Conservation (phyloP, 2,797 vertebrate species). For the Lophius americanus region DNA sequence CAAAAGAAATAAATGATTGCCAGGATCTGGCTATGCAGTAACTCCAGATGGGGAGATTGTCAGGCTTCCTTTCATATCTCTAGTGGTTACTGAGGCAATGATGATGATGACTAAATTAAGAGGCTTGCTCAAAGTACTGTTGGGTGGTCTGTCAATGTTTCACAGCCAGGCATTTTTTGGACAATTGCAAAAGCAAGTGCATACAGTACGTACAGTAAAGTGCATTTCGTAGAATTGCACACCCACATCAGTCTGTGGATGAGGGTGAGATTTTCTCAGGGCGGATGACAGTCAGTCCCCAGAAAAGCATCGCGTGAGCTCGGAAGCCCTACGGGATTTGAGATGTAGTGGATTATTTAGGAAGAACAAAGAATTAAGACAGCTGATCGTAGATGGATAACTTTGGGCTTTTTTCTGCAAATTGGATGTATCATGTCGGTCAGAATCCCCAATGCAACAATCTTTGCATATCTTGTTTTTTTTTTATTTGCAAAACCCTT, state of each 20-base stretch:
- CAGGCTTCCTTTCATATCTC: constrained; percentile 58
- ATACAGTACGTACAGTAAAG: constrained; percentile 3
- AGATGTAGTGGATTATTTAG: background rate
- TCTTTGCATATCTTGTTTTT: no score
- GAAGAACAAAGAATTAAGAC: background rate
- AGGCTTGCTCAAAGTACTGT: constrained; percentile 44
- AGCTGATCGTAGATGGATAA: background rate
- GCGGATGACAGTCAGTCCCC: constrained; percentile 68
- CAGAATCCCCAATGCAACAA: no score
- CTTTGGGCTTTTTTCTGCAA: background rate
- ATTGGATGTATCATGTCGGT: no score
- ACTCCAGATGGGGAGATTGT: constrained; percentile 67
- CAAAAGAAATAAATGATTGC: constrained; percentile 56
- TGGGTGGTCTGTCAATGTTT: constrained; percentile 48
- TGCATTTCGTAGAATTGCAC: constrained; percentile 12
- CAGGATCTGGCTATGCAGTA: constrained; percentile 69
- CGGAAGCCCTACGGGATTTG: constrained; percentile 12
- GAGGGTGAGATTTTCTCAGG: constrained; percentile 41
- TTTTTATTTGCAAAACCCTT: no score
- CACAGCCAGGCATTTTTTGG: constrained; percentile 32
- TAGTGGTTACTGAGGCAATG: constrained; percentile 42
- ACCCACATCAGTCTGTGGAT: constrained; percentile 53
- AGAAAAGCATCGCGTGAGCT: constrained; percentile 34
- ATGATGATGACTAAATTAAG: constrained; percentile 66
- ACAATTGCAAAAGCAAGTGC: constrained; percentile 26